Percentiles rank a stretch among this genome's conserved stretches.
These are phyloP conservation scores for Mya arenaria DNA, from an alignment of 1,140 invertebrate species.

Conservation along the genomic window DNA sequence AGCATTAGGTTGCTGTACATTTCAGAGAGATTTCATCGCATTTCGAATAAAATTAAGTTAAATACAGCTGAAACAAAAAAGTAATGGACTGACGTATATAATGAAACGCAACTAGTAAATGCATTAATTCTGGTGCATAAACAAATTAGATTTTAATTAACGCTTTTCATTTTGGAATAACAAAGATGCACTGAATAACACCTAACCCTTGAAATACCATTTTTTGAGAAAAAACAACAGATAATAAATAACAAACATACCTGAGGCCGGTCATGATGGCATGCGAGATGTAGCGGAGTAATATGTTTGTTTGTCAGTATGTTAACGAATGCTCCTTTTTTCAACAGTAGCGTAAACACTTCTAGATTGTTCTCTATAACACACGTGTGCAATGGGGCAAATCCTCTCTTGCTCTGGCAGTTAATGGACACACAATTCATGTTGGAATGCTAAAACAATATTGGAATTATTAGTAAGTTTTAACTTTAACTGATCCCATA, in stretches of 20 bases:
- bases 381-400: conserved; percentile 10
- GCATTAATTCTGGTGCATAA: too few relatives aligned
- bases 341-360: conserved; percentile 17
- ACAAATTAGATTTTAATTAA: too few relatives aligned
- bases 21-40: too few relatives aligned
- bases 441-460: conserved; percentile 25
- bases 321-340: conserved; percentile 36
- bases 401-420: conserved; percentile 27
- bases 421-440: conserved; percentile 15
- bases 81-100: too few relatives aligned
- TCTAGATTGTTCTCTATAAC: conserved; percentile 31
- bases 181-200: too few relatives aligned
- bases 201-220: too few relatives aligned
- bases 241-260: not conserved
- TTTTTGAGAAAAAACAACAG: too few relatives aligned
- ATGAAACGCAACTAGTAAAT: too few relatives aligned
- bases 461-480: not conserved
- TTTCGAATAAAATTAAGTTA: too few relatives aligned
- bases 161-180: too few relatives aligned
- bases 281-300: conserved; percentile 45
- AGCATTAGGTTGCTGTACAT: too few relatives aligned
- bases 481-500: not conserved
- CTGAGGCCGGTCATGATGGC: conserved; percentile 13
- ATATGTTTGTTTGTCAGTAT: conserved; percentile 42
- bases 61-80: too few relatives aligned